These are phyloP conservation scores for Electrophaes corylata DNA, from an alignment of 2,888 invertebrate species.

Conservation along the genomic window DNA sequence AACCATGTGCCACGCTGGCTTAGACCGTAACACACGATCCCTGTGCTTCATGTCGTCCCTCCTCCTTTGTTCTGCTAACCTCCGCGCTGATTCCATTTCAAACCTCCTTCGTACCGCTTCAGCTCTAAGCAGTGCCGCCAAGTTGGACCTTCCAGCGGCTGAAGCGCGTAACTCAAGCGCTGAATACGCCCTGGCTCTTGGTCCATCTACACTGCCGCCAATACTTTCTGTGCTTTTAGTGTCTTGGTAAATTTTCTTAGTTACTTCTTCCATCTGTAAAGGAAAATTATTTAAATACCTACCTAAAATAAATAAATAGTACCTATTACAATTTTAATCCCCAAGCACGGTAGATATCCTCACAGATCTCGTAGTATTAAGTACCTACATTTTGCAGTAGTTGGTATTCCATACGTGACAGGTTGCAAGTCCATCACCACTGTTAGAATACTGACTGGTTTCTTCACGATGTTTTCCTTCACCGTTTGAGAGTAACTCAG, in stretches of 20 bases:
- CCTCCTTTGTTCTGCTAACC: slow-evolving; percentile 84
- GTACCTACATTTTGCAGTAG: too few species aligned
- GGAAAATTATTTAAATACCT: background rate
- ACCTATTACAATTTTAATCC: too few species aligned
- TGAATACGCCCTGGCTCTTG: slow-evolving; percentile 73
- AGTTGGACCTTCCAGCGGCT: slow-evolving; percentile 82
- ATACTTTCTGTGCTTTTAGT: slow-evolving; percentile 64
- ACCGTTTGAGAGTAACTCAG: too few species aligned
- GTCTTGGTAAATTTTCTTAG: slow-evolving; percentile 68
- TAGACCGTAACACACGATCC: slow-evolving; percentile 84
- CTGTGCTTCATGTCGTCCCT: slow-evolving; percentile 84
- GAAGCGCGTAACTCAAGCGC: slow-evolving; percentile 70
- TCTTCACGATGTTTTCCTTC: too few species aligned
- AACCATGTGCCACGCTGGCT: slow-evolving; percentile 89
- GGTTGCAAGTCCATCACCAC: too few species aligned
- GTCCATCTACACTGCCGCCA: slow-evolving; percentile 50
- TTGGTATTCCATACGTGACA: too few species aligned
- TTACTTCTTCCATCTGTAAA: slow-evolving; percentile 69
- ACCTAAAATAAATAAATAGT: too few species aligned
- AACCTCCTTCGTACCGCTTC: slow-evolving; percentile 85
- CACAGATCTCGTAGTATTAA: too few species aligned
- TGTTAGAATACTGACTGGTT: too few species aligned
- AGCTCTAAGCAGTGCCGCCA: slow-evolving; percentile 87
- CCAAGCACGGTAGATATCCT: too few species aligned
- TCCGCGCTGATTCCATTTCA: slow-evolving; percentile 85